Evolutionary conservation across 2,888 invertebrate genomes (phyloP).

Genomic region (Drosophila austrosaltans): DNA sequence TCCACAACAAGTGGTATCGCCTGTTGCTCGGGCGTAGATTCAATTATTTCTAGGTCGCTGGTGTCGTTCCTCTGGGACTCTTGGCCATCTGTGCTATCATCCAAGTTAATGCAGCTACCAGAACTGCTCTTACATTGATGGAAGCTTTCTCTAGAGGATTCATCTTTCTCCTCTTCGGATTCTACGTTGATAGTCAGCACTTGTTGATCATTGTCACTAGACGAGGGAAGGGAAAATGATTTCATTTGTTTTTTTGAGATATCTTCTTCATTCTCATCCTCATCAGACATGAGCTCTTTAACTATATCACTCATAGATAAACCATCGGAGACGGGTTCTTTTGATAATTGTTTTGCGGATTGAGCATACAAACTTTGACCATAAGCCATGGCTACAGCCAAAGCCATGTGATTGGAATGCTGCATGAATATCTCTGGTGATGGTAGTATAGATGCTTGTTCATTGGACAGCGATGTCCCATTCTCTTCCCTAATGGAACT

Average conservation of each 20-base stretch:
- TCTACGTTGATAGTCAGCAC: slow-evolving; percentile 66
- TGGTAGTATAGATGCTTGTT: not conserved
- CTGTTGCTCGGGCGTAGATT: slow-evolving; percentile 18
- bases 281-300: slow-evolving; percentile 60
- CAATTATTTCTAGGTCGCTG: slow-evolving; percentile 57
- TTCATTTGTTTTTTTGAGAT: not conserved
- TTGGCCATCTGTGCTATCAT: slow-evolving; percentile 32
- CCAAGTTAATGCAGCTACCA: slow-evolving; percentile 47
- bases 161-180: slow-evolving; percentile 1
- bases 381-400: slow-evolving; percentile 64
- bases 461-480: not conserved
- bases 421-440: slow-evolving; percentile 24
- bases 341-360: slow-evolving; percentile 1
- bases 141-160: slow-evolving; percentile 21
- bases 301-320: slow-evolving; percentile 53
- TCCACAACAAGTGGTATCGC: not conserved
- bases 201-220: slow-evolving; percentile 41
- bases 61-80: slow-evolving; percentile 15
- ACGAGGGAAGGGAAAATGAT: slow-evolving; percentile 40
- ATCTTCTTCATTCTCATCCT: slow-evolving; percentile 17
- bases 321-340: not conserved
- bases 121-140: slow-evolving; percentile 9
- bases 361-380: slow-evolving; percentile 46
- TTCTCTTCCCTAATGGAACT: slow-evolving; percentile 15
- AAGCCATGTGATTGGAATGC: slow-evolving; percentile 45